Evolutionary conservation across 2,797 vertebrate species (phyloP).

Genomic region (Microtus californicus): DNA sequence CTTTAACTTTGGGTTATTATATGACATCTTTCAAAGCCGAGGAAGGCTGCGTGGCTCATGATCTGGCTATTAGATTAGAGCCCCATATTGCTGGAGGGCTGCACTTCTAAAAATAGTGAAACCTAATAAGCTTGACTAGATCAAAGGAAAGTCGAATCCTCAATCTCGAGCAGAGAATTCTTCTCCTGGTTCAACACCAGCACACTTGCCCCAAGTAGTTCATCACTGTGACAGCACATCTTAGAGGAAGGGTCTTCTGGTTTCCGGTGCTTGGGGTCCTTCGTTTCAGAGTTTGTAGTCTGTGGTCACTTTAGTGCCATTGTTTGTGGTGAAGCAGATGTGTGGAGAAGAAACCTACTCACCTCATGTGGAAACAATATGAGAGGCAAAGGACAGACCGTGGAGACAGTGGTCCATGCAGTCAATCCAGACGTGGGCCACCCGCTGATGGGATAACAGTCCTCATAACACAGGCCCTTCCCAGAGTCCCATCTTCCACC

Average conservation of each 20-base stretch:
- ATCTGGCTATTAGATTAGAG: constrained; percentile 16
- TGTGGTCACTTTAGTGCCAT: too few species aligned
- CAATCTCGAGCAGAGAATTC: not conserved
- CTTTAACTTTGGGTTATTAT: constrained; percentile 52
- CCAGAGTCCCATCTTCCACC: not conserved
- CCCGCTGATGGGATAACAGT: not conserved
- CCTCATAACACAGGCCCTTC: not conserved
- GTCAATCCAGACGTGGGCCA: not conserved
- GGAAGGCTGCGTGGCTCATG: not conserved
- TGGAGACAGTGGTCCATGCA: not conserved
- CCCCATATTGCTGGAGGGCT: constrained; percentile 2
- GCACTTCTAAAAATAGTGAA: not conserved
- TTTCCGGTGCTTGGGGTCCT: too few species aligned
- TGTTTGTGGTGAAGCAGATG: not conserved
- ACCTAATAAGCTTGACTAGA: constrained; percentile 30
- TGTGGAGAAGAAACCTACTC: not conserved
- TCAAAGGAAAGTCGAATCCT: not conserved
- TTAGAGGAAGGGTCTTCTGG: not conserved
- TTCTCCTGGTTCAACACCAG: not conserved
- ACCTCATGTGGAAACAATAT: not conserved
- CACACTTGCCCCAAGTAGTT: not conserved
- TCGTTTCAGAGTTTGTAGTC: not conserved
- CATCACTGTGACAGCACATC: not conserved
- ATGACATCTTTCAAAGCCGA: constrained; percentile 46
- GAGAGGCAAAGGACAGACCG: not conserved